Evolutionary conservation across 2,888 invertebrate species (phyloP).

Genomic region (Epiperipatus broadwayi): DNA sequence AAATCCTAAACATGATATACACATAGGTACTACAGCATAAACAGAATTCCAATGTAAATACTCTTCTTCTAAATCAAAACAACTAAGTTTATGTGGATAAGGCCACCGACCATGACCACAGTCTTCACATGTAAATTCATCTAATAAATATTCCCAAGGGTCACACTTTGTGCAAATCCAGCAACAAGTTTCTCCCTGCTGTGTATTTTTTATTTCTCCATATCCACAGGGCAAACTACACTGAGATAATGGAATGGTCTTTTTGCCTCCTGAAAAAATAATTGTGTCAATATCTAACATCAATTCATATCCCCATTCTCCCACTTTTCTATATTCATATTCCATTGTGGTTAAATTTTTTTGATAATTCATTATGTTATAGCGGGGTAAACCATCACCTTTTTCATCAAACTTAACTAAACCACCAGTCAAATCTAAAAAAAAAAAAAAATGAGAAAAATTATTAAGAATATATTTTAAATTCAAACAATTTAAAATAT

Average conservation of each 20-base stretch:
- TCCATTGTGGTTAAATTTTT: slow-evolving; percentile 28
- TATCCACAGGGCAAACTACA: slow-evolving; percentile 47
- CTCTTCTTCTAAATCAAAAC: slow-evolving; percentile 40
- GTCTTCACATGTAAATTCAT: slow-evolving; percentile 43
- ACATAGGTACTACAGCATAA: slow-evolving; percentile 43
- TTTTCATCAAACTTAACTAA: slow-evolving; percentile 47
- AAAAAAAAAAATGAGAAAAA: slow-evolving; percentile 13
- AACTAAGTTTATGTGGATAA: slow-evolving; percentile 39
- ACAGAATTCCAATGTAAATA: slow-evolving; percentile 40
- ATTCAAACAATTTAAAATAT: no score
- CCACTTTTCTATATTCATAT: slow-evolving; percentile 35
- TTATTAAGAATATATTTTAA: no score
- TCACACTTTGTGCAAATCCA: slow-evolving; percentile 57
- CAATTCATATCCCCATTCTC: slow-evolving; percentile 23
- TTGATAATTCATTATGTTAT: slow-evolving; percentile 52
- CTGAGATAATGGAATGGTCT: slow-evolving; percentile 41
- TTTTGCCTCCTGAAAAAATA: slow-evolving; percentile 40
- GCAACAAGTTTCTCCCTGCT: slow-evolving; percentile 47
- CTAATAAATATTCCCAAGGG: slow-evolving; percentile 43
- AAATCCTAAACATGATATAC: slow-evolving; percentile 42
- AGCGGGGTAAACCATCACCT: slow-evolving; percentile 51
- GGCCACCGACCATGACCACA: slow-evolving; percentile 46
- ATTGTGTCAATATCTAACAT: slow-evolving; percentile 32
- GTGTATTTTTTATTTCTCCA: slow-evolving; percentile 44
- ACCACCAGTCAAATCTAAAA: slow-evolving; percentile 44